Conservation (phyloP, 2,888 invertebrate species). For the Crematogaster levior region DNA sequence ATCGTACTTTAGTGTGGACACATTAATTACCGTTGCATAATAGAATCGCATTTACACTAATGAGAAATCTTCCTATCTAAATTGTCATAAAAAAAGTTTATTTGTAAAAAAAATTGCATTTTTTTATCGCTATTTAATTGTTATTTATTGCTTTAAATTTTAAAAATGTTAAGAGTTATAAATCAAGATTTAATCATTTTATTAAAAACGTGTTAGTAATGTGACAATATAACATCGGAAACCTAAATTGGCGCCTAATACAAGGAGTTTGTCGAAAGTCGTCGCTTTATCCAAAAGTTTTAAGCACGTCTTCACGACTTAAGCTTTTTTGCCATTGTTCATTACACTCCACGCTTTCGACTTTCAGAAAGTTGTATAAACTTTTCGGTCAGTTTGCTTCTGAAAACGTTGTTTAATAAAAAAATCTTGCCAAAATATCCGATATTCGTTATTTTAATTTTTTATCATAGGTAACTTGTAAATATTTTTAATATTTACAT, state of each 20-base stretch:
- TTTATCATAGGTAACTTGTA: not conserved
- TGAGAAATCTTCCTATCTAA: not conserved
- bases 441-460: slow-evolving; percentile 7
- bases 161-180: not conserved
- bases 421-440: not conserved
- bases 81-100: not conserved
- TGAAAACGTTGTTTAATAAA: not conserved
- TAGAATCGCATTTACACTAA: not conserved
- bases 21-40: slow-evolving; percentile 2
- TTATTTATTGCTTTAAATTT: not conserved
- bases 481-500: not conserved
- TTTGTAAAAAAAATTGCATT: not conserved
- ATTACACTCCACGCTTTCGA: not conserved
- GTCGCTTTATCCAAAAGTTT: slow-evolving; percentile 34
- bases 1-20: not conserved
- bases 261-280: slow-evolving; percentile 16
- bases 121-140: not conserved
- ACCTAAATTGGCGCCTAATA: slow-evolving; percentile 9
- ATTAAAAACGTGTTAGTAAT: slow-evolving; percentile 15
- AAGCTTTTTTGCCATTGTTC: slow-evolving; percentile 20
- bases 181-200: slow-evolving; percentile 40
- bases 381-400: not conserved
- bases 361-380: slow-evolving; percentile 20
- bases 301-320: slow-evolving; percentile 23
- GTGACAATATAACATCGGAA: not conserved